phyloP scores from a whole-genome alignment of 2,888 invertebrate species.

The Papilio elwesi region DNA sequence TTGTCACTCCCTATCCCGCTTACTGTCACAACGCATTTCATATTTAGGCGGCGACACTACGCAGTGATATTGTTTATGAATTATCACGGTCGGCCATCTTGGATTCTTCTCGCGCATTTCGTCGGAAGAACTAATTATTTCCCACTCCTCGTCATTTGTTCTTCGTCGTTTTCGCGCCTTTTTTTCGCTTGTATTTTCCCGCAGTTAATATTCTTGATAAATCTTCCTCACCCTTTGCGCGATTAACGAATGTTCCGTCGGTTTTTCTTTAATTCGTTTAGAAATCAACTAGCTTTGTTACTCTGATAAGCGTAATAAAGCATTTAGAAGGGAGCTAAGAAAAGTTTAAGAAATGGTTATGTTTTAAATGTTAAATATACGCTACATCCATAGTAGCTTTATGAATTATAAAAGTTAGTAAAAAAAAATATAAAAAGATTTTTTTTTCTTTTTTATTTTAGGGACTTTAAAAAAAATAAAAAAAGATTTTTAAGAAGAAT shows the following conservation, averaged over 20 bases:
- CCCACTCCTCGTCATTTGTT: constrained; percentile 57
- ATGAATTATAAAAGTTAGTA: background rate
- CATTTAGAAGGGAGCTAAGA: constrained; percentile 5
- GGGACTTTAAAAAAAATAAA: too few relatives aligned
- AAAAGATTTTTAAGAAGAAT: too few relatives aligned
- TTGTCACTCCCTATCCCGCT: constrained; percentile 38
- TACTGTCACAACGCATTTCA: constrained; percentile 39
- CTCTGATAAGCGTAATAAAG: constrained; percentile 24
- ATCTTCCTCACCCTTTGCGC: constrained; percentile 35
- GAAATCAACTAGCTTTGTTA: constrained; percentile 24
- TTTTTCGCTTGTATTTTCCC: constrained; percentile 35
- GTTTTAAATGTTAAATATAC: background rate
- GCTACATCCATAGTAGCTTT: background rate
- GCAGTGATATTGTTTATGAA: constrained; percentile 40
- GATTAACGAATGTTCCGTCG: constrained; percentile 35
- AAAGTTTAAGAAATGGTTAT: background rate
- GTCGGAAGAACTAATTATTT: constrained; percentile 63
- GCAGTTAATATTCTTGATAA: constrained; percentile 42
- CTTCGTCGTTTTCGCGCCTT: constrained; percentile 49
- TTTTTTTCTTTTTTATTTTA: too few relatives aligned
- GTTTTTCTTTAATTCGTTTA: constrained; percentile 24
- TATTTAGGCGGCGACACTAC: constrained; percentile 34
- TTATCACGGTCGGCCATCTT: constrained; percentile 39
- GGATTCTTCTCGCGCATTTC: constrained; percentile 32
- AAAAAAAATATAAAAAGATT: too few relatives aligned